Base-by-base conservation (phyloP, 2,797 vertebrate species). In the Fundulus diaphanus region DNA sequence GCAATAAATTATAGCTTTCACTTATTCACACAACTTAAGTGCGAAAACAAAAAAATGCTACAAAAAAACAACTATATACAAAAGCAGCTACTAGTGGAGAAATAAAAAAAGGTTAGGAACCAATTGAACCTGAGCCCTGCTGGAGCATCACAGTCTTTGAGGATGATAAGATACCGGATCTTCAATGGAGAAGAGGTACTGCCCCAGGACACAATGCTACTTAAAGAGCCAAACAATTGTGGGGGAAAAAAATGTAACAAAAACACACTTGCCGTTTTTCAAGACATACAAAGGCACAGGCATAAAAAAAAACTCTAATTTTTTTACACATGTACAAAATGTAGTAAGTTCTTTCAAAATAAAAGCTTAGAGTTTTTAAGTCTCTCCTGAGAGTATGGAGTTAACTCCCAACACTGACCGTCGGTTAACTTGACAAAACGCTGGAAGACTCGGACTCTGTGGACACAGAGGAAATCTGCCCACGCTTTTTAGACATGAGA, bases 401-500 rank as follows among this genome's bases (percentile, higher is more conserved):
- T 77, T 76, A 70, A 71, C 18, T 70, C 68, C 46, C 29, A 75
- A 5, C 63, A 33, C 16, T 24, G 27, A 70, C n/a, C 24, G 29
- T 18, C n/a, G 18, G 94, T 97, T 99, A 99, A 96, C 98, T 98
- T 61, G 97, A 97, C 73, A 99, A 95, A 88, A 97, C 98, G 90
- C 98, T 99, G 0, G 98, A 99, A 29, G 98, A 99, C 80, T 99
- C 98, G 0, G 98, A 99, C 84, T 99, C 98, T 1, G 98, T 99
- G 0, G 98, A 99, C 77, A 99, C 95, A 1, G 98, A 99, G 66
- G 98, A 98, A 85, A 97, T 97, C 74, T 94, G 95, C 2, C 96
- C 97, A 52, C 97, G 95, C 86, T 98, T 99, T 92, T 97, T 96
- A 76, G 96, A 96, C 89, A 97, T 96, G 40, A 99, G 96, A 15